A percentile compares a stretch with the other conserved stretches of the same genome.
Conservation (phyloP, 2,113 vertebrate genomes). For the Phalacrocorax brasilianus region DNA sequence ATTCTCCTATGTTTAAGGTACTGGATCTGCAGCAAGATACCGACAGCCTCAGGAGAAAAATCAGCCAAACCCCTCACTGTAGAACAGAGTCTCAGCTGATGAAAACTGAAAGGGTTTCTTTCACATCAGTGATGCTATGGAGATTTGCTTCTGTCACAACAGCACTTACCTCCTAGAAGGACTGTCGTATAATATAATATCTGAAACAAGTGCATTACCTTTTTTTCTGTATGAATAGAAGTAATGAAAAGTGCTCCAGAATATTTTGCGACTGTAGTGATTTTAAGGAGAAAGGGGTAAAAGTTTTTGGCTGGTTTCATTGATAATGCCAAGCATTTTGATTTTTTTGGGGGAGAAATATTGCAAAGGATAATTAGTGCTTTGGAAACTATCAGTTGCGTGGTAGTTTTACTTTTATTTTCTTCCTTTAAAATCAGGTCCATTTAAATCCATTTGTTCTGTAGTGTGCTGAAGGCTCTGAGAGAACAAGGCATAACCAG, state of each 20-base stretch:
- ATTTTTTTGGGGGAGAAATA: neutral
- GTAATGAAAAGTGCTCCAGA: constrained; percentile 4
- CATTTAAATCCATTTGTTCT: neutral
- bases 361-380: neutral
- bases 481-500: neutral
- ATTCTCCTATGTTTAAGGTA: neutral
- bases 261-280: neutral
- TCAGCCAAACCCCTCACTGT: neutral
- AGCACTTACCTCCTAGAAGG: constrained; percentile 14
- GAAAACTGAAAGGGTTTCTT: constrained; percentile 20
- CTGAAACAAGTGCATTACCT: constrained; percentile 21
- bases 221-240: neutral
- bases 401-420: neutral
- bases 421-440: neutral
- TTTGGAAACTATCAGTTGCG: neutral
- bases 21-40: neutral
- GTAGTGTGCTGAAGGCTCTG: neutral
- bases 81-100: neutral
- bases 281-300: neutral
- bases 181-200: neutral
- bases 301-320: neutral
- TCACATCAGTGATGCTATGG: constrained; percentile 1
- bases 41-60: constrained; percentile 25
- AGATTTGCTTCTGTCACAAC: constrained; percentile 50
- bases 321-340: neutral